A percentile compares a stretch with the other conserved stretches of the same genome.
Evolutionary conservation across 1,140 invertebrate genomes (phyloP).

Genomic region (Saccostrea cuccullata): DNA sequence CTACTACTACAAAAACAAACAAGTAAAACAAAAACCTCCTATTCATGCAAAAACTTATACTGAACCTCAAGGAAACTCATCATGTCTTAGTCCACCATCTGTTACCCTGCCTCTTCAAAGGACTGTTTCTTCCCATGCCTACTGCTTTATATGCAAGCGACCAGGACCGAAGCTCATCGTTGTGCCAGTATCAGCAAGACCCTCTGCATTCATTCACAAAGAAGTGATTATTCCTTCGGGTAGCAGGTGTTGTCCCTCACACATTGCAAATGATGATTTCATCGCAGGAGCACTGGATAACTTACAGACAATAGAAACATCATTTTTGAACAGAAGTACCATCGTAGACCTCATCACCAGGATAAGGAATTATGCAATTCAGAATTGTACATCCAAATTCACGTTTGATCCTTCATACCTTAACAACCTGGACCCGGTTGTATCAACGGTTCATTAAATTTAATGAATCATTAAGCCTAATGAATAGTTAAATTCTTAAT

Average conservation of each 20-base stretch:
- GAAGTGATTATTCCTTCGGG: no score
- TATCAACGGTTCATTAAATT: no score
- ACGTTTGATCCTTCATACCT: background rate
- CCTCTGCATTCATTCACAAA: no score
- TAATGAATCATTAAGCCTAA: no score
- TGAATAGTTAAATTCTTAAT: no score
- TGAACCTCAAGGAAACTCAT: background rate
- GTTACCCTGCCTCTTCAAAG: background rate
- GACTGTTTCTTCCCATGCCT: background rate
- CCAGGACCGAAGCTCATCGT: no score
- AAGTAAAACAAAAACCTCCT: constrained; percentile 2
- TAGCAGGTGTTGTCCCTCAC: no score
- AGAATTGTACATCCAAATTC: background rate
- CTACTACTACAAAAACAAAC: constrained; percentile 1
- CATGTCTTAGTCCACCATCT: background rate
- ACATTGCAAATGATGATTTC: background rate
- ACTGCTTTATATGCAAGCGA: no score
- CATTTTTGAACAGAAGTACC: background rate
- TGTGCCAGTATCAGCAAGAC: no score
- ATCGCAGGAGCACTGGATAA: background rate
- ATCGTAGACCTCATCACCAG: background rate
- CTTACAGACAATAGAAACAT: background rate
- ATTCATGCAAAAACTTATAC: background rate
- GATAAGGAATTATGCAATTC: background rate
- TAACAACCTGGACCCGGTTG: background rate